phyloP scores from a whole-genome alignment of 2,113 vertebrate genomes.

The Tamias sibiricus region DNA sequence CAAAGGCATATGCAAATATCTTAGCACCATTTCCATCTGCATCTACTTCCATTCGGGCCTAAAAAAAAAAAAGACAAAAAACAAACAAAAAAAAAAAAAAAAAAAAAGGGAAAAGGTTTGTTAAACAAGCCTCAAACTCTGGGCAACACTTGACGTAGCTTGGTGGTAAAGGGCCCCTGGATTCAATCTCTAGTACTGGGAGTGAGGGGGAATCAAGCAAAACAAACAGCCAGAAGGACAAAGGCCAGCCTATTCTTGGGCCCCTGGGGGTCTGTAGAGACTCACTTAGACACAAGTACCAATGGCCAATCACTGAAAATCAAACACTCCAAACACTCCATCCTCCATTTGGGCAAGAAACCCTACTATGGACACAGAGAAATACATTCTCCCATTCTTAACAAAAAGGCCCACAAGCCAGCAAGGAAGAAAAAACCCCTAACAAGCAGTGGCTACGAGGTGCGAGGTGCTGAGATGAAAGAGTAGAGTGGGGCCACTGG shows the following conservation, averaged over 20 bases:
- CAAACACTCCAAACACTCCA: not conserved
- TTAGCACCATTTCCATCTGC: conserved; percentile 99
- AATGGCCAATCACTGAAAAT: not conserved
- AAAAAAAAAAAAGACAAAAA: not conserved
- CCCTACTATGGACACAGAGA: not conserved
- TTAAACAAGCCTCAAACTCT: not conserved
- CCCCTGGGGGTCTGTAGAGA: not conserved
- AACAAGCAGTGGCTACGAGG: too few relatives aligned
- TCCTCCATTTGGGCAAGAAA: not conserved
- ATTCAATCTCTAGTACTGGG: not conserved
- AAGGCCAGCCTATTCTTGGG: not conserved
- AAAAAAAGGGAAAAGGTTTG: not conserved
- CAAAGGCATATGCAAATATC: conserved; percentile 98
- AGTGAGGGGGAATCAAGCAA: not conserved
- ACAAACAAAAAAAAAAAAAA: not conserved
- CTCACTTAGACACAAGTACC: not conserved
- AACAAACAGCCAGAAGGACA: not conserved
- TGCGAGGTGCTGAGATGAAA: not conserved
- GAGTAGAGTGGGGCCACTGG: too few relatives aligned
- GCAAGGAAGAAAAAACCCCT: not conserved
- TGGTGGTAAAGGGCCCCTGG: not conserved
- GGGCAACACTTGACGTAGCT: not conserved
- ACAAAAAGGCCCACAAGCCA: not conserved
- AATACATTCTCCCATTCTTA: not conserved
- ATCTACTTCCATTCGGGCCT: conserved; percentile 99